Percentiles rank a stretch among this genome's conserved stretches.
Evolutionary conservation across 2,113 vertebrate genomes (phyloP).

Genomic region (Elachura formosa): DNA sequence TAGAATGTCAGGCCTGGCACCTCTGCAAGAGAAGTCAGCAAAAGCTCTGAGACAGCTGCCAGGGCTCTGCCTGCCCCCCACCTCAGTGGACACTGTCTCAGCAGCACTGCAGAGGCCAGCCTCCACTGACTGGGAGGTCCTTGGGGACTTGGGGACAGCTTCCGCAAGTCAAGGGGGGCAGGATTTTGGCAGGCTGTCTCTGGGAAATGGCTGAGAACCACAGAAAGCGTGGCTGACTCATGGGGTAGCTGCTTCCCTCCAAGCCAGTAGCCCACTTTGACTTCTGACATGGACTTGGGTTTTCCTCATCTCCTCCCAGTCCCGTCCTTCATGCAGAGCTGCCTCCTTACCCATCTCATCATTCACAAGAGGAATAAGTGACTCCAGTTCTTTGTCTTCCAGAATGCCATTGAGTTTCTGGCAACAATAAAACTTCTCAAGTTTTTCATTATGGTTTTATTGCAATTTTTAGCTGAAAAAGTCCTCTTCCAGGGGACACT

Average conservation of each 20-base stretch:
- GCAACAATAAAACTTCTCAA: not conserved
- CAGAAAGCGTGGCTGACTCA: not conserved
- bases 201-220: not conserved
- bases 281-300: not conserved
- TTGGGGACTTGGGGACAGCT: not conserved
- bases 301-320: not conserved
- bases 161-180: not conserved
- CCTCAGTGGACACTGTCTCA: not conserved
- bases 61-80: not conserved
- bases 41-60: not conserved
- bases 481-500: not conserved
- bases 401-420: not conserved
- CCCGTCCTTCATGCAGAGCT: not conserved
- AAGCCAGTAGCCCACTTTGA: not conserved
- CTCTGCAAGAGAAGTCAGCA: not conserved
- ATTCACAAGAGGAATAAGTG: not conserved
- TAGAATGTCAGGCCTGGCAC: not conserved
- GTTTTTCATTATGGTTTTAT: not conserved
- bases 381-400: not conserved
- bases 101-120: not conserved
- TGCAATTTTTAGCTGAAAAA: not conserved
- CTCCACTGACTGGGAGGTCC: not conserved
- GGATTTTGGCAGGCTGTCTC: not conserved
- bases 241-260: not conserved
- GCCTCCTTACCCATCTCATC: not conserved